A percentile compares a stretch with the other conserved stretches of the same genome.
Evolutionary conservation across 2,113 vertebrate genomes (phyloP).

Genomic region (Callopanchax toddi): DNA sequence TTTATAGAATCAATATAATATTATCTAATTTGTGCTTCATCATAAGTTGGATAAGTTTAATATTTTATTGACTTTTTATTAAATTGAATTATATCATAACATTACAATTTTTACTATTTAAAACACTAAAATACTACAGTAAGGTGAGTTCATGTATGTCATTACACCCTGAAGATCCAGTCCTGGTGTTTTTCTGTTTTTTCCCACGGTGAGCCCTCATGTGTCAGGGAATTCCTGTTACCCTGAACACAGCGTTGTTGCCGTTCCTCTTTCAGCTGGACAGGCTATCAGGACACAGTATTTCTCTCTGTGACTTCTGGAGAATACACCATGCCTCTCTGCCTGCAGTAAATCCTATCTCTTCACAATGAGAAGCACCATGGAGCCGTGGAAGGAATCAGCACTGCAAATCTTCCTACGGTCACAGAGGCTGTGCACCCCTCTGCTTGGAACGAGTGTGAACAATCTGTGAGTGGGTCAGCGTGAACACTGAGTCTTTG

Average conservation of each 20-base stretch:
- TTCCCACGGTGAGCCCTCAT: slow-evolving; percentile 29
- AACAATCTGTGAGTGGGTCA: slow-evolving; percentile 8
- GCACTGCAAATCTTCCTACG: slow-evolving; percentile 8
- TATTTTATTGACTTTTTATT: no score
- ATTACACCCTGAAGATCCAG: not conserved
- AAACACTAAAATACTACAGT: no score
- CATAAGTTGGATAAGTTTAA: no score
- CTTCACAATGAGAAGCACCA: slow-evolving; percentile 65
- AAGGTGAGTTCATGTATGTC: no score
- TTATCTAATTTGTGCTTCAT: no score
- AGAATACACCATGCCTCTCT: slow-evolving; percentile 47
- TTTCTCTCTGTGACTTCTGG: slow-evolving; percentile 27
- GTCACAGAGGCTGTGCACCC: slow-evolving; percentile 11
- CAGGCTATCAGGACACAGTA: slow-evolving; percentile 52
- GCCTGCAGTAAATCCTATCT: slow-evolving; percentile 62
- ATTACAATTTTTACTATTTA: no score
- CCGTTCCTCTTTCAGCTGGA: slow-evolving; percentile 48
- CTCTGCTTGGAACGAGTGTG: slow-evolving; percentile 3
- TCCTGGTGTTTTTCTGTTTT: not conserved
- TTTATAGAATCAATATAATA: no score
- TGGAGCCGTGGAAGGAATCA: slow-evolving; percentile 64
- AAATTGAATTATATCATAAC: no score
- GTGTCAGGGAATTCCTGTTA: slow-evolving; percentile 1
- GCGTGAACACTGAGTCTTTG: slow-evolving; percentile 10
- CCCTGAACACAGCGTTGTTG: slow-evolving; percentile 2